Evolutionary conservation across 2,797 vertebrate genomes (phyloP), one percentile per base, ranked within the genome.

Genomic region (Carcharodon carcharias): DNA sequence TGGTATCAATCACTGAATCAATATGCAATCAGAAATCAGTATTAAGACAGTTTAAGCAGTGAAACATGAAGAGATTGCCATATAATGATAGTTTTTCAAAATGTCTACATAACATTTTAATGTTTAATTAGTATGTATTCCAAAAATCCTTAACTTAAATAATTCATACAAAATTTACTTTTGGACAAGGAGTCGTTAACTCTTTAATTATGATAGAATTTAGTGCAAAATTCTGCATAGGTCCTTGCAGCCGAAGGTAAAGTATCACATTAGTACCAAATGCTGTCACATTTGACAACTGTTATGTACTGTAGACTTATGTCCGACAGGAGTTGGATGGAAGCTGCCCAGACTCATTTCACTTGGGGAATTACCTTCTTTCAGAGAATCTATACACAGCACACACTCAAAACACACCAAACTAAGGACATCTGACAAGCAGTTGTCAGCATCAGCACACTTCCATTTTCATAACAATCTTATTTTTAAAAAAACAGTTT

Each of bases 21-120:
- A 95, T 95, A 73, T 11, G 28, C 91, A 95, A 95, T 73, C 69
- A 73, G 14, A 95, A 77, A 95, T 95, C 94, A 95, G 54, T 69
- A 73, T 73, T 77, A 73, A 56, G 45, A 56, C 69, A 56, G 35
- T 21, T 56, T 23, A 77, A 77, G 50, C 45, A 95, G 50, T 23
- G 58, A 95, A 77, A 54, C 31, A 58, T 67, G 50, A 73, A 56
- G 28, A 35, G 21, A 56, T 56, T 31, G 28, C 26, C 31, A 0
- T 50, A 45, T 56, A n/a, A 95, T 54, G 11, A 54, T 23, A 56
- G 26, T 77, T 77, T 77, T 77, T 50, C 61, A 93, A 93, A 93
- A 67, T 45, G 63, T 26, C 69, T 21, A 35, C 67, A 56, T 95
- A 56, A n/a, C 94, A 95, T 77, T 71, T 35, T 77, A 54, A 54